Conservation (phyloP, 64 coral and sea anemone genomes). For the Montipora capricornis region DNA sequence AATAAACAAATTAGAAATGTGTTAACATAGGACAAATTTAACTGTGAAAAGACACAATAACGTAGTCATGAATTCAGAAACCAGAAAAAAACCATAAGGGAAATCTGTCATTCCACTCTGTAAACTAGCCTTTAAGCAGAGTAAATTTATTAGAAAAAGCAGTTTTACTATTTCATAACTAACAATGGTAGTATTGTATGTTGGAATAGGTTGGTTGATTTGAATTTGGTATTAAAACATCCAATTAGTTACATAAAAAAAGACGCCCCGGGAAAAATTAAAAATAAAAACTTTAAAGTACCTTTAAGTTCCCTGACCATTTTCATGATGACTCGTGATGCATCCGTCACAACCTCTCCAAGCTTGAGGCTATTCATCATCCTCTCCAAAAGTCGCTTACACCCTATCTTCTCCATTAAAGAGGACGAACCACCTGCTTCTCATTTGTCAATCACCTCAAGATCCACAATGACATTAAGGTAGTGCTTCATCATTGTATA, state of each 20-base stretch:
- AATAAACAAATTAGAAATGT: no score
- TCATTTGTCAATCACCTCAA: constrained; percentile 61
- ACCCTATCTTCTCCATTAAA: constrained; percentile 54
- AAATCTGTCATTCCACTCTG: no score
- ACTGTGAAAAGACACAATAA: no score
- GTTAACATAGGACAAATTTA: no score
- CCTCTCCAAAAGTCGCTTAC: constrained; percentile 22
- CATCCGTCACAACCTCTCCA: constrained; percentile 31
- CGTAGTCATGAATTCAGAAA: no score
- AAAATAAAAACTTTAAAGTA: constrained; percentile 3
- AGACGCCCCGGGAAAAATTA: neutral
- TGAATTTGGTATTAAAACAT: neutral
- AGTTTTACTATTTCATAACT: no score
- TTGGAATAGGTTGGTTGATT: no score
- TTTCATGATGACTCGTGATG: neutral
- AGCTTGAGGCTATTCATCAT: constrained; percentile 30
- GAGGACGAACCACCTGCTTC: constrained; percentile 33
- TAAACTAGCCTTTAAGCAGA: no score
- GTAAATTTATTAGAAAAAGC: no score
- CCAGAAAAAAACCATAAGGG: no score
- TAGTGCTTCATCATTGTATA: constrained; percentile 64
- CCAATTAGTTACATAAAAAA: constrained; percentile 1
- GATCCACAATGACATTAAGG: constrained; percentile 49
- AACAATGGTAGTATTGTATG: no score
- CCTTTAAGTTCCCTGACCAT: constrained; percentile 45